Evolutionary conservation across 1,140 invertebrate genomes (phyloP).

Genomic region (Wasmannia auropunctata): DNA sequence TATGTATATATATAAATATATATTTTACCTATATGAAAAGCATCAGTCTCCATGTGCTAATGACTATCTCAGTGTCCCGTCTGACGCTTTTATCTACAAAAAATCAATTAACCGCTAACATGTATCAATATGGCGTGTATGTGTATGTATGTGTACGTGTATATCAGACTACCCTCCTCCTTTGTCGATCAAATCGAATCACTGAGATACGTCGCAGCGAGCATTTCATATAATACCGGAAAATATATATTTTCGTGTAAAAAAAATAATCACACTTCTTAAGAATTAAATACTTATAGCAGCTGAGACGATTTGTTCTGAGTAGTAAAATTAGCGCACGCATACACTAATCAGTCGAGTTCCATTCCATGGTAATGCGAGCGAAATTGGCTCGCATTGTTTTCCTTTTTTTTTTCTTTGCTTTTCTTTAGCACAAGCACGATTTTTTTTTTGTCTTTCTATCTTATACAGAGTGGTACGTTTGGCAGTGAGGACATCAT

Average conservation of each 20-base stretch:
- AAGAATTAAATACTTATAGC: conserved; percentile 84
- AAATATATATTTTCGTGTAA: conserved; percentile 85
- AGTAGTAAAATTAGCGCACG: conserved; percentile 79
- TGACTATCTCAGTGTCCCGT: conserved; percentile 69
- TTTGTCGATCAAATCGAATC: conserved; percentile 56
- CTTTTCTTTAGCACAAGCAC: conserved; percentile 42
- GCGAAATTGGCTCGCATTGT: conserved; percentile 61
- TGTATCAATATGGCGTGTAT: background rate
- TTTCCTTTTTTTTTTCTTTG: no score
- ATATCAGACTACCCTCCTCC: conserved; percentile 22
- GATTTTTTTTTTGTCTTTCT: conserved; percentile 70
- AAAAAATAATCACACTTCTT: conserved; percentile 85
- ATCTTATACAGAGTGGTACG: conserved; percentile 77
- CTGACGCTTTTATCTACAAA: conserved; percentile 60
- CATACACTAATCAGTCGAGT: conserved; percentile 82
- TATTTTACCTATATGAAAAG: conserved; percentile 86
- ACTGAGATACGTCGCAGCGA: conserved; percentile 76
- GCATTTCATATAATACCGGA: conserved; percentile 85
- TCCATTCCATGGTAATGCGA: conserved; percentile 74
- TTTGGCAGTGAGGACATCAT: conserved; percentile 83
- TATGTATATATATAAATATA: conserved; percentile 82
- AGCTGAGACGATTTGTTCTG: conserved; percentile 81
- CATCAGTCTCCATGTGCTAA: conserved; percentile 83
- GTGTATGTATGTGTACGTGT: background rate
- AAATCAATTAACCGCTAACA: conserved; percentile 31